Evolutionary conservation across 1,140 invertebrate species (phyloP), one percentile per base, ranked within the genome.

Genomic region (Belonocnema kinseyi): DNA sequence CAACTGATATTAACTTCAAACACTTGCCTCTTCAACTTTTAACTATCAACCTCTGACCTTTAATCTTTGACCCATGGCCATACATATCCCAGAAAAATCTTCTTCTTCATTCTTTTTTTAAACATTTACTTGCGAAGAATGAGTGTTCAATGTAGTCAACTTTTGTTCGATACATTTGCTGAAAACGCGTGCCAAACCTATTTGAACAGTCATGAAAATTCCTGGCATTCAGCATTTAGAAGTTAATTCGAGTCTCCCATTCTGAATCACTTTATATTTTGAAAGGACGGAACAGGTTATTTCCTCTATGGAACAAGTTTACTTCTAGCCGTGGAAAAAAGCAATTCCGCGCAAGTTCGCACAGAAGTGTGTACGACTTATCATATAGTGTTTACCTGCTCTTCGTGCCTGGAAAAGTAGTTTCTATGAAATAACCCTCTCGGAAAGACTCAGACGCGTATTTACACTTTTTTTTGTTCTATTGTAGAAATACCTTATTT

Each of bases 331-430:
- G 13, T 26, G 61, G 61, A 66, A 66, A 66, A 66, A 66, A 40
- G 26, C 61, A 66, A 66, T 66, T 66, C 26, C 61, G 33, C 13
- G 61, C 61, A 66, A 66, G 61, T 66, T 66, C 61, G 40, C 40
- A 46, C 46, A 66, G 61, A 66, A 66, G 61, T 66, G 61, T 66
- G 61, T 66, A 66, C 61, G 61, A 66, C 61, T 66, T 40, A 66
- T 66, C 61, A 66, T 66, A 66, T 66, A 66, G 26, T 66, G 61
- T 66, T 66, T 40, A 66, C 61, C 61, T 66, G 61, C 61, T 66
- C 26, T 54, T 17, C 53, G n/a, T n/a, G 61, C 61, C 40, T 66
- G 61, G 61, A 66, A 46, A 66, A 66, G 61, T 66, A 66, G 26
- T 21, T 66, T 66, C 61, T 40, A 66, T 66, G 61, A 66, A 66